phyloP scores from a whole-genome alignment of 1,140 invertebrate species.

The Anastatus disparis region DNA sequence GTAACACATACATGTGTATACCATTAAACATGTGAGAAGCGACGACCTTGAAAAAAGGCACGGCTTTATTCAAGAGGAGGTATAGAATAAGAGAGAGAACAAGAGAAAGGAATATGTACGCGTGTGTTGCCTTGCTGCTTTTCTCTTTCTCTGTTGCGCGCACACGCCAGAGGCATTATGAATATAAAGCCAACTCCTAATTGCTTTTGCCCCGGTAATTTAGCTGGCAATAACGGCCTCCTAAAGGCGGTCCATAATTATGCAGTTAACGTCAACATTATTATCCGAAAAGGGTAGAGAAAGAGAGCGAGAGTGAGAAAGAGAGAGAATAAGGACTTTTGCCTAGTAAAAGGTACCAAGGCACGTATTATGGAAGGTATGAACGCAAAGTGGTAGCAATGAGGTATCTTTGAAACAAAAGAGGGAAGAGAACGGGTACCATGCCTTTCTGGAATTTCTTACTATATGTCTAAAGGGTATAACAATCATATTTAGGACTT shows the following conservation, averaged over 20 bases:
- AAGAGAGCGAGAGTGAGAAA: slow-evolving; percentile 21
- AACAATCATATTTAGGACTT: slow-evolving; percentile 25
- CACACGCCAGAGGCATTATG: slow-evolving; percentile 55
- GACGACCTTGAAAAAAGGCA: slow-evolving; percentile 35
- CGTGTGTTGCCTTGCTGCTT: no score
- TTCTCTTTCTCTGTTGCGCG: no score
- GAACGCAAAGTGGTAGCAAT: no score
- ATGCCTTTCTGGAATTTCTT: slow-evolving; percentile 1
- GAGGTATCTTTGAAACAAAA: no score
- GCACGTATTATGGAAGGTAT: no score
- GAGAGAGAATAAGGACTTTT: slow-evolving; percentile 3
- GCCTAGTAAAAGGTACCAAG: no score
- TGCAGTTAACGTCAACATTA: slow-evolving; percentile 64
- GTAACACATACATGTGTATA: no score
- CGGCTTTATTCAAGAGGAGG: background rate
- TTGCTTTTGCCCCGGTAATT: slow-evolving; percentile 60
- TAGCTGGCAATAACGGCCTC: slow-evolving; percentile 58
- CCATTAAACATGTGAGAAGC: background rate
- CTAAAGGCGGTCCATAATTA: slow-evolving; percentile 62
- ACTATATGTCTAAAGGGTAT: no score
- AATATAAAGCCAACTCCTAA: slow-evolving; percentile 58
- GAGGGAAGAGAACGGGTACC: no score
- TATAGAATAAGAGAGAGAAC: background rate
- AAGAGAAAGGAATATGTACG: slow-evolving; percentile 14
- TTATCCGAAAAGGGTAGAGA: slow-evolving; percentile 52